Conservation (phyloP, 2,113 vertebrate species). For the Pelvicachromis taeniatus region DNA sequence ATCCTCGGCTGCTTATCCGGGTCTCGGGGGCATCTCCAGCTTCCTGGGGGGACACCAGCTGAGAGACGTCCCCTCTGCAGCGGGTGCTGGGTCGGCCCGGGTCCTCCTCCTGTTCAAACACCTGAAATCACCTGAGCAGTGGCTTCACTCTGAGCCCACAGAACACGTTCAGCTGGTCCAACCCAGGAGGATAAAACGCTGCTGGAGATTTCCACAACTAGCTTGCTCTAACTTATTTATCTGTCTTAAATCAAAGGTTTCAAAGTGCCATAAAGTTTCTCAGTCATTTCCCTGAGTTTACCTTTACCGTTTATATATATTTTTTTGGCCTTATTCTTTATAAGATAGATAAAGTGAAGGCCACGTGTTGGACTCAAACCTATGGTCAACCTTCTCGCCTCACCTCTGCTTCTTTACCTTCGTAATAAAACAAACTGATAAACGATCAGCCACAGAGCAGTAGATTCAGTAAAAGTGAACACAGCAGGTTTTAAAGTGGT, state of each 20-base stretch:
- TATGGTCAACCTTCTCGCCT: no score
- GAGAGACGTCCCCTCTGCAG: not conserved
- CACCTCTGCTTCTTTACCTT: not conserved
- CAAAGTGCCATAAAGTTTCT: no score
- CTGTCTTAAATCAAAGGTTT: no score
- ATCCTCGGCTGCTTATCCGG: not conserved
- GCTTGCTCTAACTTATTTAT: no score
- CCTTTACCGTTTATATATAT: no score
- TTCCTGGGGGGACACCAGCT: not conserved
- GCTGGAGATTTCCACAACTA: no score
- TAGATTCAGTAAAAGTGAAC: not conserved
- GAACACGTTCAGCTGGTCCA: no score
- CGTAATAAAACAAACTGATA: not conserved
- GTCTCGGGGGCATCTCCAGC: not conserved
- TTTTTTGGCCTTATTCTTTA: no score
- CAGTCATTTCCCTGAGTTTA: no score
- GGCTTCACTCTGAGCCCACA: not conserved
- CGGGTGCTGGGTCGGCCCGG: not conserved
- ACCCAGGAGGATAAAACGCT: no score
- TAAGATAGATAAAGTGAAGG: no score
- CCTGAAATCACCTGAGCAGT: not conserved
- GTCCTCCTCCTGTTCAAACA: not conserved
- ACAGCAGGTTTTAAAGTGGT: conserved; percentile 22
- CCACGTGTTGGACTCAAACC: no score
- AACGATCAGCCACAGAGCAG: not conserved